Conservation (phyloP, 1,140 invertebrate genomes). For the Meloidogyne hapla region DNA sequence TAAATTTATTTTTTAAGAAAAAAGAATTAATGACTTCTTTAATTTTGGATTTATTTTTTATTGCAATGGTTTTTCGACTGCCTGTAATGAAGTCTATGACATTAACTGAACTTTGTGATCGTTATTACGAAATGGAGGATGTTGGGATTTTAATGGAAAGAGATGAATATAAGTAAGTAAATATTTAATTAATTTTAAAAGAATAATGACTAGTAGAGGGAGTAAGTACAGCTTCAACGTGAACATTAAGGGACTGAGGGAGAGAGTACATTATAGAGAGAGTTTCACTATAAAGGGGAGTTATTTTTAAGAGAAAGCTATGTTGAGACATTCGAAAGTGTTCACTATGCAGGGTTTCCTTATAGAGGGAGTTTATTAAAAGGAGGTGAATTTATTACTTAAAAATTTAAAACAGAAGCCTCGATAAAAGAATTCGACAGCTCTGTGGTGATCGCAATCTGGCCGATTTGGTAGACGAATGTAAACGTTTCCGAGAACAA, state of each 20-base stretch:
- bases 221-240: too few species aligned
- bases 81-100: constrained; percentile 64
- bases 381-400: neutral
- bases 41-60: constrained; percentile 57
- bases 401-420: constrained; percentile 41
- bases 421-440: constrained; percentile 59
- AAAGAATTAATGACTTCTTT: constrained; percentile 60
- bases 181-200: too few species aligned
- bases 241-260: too few species aligned
- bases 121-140: constrained; percentile 51
- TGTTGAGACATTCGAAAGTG: too few species aligned
- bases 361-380: neutral
- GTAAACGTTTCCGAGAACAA: constrained; percentile 55
- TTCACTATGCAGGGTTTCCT: too few species aligned
- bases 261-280: too few species aligned
- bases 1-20: constrained; percentile 45
- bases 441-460: constrained; percentile 55
- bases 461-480: constrained; percentile 58
- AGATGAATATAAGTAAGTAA: constrained; percentile 60
- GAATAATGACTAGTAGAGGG: too few species aligned
- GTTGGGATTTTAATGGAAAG: constrained; percentile 55
- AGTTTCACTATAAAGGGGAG: too few species aligned
- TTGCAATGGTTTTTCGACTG: constrained; percentile 61
- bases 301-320: too few species aligned
- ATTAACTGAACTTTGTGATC: constrained; percentile 51